Evolutionary conservation across 1,140 invertebrate species (phyloP), one percentile per base, ranked within the genome.

Genomic region (Tetramorium parvispinum): DNA sequence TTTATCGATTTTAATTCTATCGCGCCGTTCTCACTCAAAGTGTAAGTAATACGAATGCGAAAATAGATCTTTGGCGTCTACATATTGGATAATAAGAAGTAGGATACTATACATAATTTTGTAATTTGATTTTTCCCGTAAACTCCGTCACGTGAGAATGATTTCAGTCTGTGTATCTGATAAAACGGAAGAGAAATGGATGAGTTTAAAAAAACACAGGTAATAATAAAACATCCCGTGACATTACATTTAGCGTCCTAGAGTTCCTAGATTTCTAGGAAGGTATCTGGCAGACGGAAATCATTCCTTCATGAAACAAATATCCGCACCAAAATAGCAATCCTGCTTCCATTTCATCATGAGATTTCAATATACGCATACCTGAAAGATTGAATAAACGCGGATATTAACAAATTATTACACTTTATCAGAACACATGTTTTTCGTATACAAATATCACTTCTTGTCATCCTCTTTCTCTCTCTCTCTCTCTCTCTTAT

Each of bases 381-480:
- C 4, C 18, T 49, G 40, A 21, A 46, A 49, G 21, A 65, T 49
- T 5, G 24, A 63, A 63, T 46, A 46, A 65, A 49, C 43, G 18
- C 24, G 18, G 2, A 65, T 63, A 43, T 61, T 16, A 49, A 61
- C 5, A 61, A 78, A 37, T 32, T 63, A 49, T 43, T 43, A 32
- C n/a, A 46, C 18, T 37, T 32, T 46, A 8, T 43, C 21, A 6
- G 27, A 11, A 55, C 1, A 61, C 16, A 24, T 18, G 13, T 40
- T 55, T 59, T 66, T 53, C 18, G 3, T 53, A 65, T 24, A 11
- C 27, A n/a, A 79, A 7, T 78, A 68, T 7, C 68, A 59, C 46
- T 51, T 88, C 61, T 88, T 83, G 65, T 89, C 83, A 37, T 61
- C 43, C 32, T 65, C 18, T 66, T 13, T 59, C 10, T 61, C 5